These are phyloP conservation scores for Gallirallus australis DNA, from an alignment of 2,797 vertebrate species.

Conservation along the genomic window DNA sequence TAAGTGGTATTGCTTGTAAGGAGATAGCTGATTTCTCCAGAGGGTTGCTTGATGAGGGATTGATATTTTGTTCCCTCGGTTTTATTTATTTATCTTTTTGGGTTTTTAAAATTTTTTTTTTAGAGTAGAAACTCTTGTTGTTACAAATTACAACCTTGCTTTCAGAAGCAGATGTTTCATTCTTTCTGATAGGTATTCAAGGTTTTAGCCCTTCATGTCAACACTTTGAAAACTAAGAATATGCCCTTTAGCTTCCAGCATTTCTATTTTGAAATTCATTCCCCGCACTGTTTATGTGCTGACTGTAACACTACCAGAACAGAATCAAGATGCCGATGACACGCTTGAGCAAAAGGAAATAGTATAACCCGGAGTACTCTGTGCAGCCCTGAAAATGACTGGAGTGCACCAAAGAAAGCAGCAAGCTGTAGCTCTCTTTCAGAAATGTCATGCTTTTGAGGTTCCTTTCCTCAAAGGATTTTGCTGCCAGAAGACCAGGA, in stretches of 20 bases:
- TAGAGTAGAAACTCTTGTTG: background rate
- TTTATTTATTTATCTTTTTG: background rate
- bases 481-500: background rate
- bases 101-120: background rate
- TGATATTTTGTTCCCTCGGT: slow-evolving; percentile 41
- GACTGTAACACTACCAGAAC: background rate
- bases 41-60: slow-evolving; percentile 52
- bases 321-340: background rate
- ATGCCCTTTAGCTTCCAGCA: background rate
- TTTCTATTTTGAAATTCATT: background rate
- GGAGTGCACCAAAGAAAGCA: background rate
- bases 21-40: slow-evolving; percentile 69
- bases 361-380: background rate
- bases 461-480: background rate
- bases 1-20: slow-evolving; percentile 35
- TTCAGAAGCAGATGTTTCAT: background rate
- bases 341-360: slow-evolving; percentile 9
- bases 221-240: background rate
- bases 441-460: background rate
- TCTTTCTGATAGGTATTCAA: background rate
- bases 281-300: background rate
- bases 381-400: background rate
- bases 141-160: slow-evolving; percentile 42
- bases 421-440: background rate
- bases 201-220: background rate